Evolutionary conservation across 2,113 vertebrate species (phyloP).

Genomic region (Tetraodon nigroviridis): DNA sequence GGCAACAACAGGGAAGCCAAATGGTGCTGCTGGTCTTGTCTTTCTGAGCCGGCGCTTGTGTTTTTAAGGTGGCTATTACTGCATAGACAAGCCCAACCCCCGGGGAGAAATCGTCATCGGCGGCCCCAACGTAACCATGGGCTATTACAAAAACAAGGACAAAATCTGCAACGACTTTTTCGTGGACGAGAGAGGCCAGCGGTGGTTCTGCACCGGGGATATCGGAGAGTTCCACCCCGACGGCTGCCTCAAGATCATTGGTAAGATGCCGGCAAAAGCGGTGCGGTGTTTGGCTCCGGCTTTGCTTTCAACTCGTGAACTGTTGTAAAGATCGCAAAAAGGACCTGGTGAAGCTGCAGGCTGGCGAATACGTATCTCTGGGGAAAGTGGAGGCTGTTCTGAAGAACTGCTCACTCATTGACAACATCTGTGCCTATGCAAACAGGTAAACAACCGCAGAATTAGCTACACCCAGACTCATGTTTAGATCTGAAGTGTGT

Average conservation of each 20-base stretch:
- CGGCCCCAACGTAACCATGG: slow-evolving; percentile 90
- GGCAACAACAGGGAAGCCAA: background rate
- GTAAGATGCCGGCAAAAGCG: slow-evolving; percentile 65
- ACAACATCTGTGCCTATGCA: slow-evolving; percentile 97
- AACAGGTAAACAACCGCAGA: slow-evolving; percentile 81
- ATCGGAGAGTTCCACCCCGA: slow-evolving; percentile 92
- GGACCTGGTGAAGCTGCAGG: slow-evolving; percentile 95
- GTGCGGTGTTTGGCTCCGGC: background rate
- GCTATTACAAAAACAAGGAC: slow-evolving; percentile 89
- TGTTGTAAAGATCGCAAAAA: slow-evolving; percentile 87
- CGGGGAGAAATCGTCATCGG: slow-evolving; percentile 94
- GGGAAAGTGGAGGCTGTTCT: slow-evolving; percentile 95
- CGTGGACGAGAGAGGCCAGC: slow-evolving; percentile 84
- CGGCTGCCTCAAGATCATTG: slow-evolving; percentile 96
- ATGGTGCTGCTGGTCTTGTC: too few relatives aligned
- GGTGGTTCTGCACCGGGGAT: slow-evolving; percentile 96
- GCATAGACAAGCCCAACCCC: slow-evolving; percentile 89
- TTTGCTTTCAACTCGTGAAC: background rate
- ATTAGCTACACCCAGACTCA: background rate
- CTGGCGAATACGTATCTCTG: slow-evolving; percentile 95
- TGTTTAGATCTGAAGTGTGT: background rate
- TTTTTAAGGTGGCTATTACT: slow-evolving; percentile 88
- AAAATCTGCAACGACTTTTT: slow-evolving; percentile 85
- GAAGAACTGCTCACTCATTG: slow-evolving; percentile 90
- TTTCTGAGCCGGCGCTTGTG: background rate